Base-by-base conservation (phyloP, 1,140 invertebrate species). In the Pachypeltis micranthus region DNA sequence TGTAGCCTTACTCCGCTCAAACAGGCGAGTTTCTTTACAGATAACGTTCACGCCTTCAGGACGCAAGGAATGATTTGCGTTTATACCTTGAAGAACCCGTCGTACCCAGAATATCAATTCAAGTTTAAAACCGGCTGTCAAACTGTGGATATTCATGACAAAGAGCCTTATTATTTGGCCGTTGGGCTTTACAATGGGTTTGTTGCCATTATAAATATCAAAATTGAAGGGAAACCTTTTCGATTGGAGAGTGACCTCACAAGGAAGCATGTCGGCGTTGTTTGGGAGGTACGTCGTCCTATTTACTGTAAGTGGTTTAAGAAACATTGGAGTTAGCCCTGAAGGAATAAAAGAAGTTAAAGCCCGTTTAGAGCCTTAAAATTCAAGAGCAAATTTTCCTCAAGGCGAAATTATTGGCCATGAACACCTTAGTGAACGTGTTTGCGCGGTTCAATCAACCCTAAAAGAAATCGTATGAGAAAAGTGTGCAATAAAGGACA, bases 31-130 rank as follows among this genome's bases (percentile, higher is more conserved):
- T 39, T 39, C 16, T 10, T 39, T 39, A 16, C 47, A 51, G 47
- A 51, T 51, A 51, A 51, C 47, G 47, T 51, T 3, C 47, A 51
- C 47, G 47, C 47, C 23, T 51, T 51, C 47, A 51, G 47, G 23
- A 51, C 47, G 21, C 12, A 12, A 14, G 62, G 62, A 10, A 26
- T 51, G 10, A 19, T 63, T 21, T 63, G 51, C 29, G 31, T 63
- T 27, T 63, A 47, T 27, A 63, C 62, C 2, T 34, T 63, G 4
- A 63, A 63, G 44, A 63, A 63, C 27, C 62, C 62, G 10, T 63
- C 62, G n/a, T 63, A 31, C 31, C 62, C 62, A 2, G 62, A 63
- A 39, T 63, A 47, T 39, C 14, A 63, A 19, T 57, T 63, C 14
- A 21, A 28, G 19, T 31, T 54, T 25, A 54, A 29, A 23, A 44